These are phyloP conservation scores for Urocolius indicus DNA, from an alignment of 2,113 vertebrate genomes.

Conservation along the genomic window DNA sequence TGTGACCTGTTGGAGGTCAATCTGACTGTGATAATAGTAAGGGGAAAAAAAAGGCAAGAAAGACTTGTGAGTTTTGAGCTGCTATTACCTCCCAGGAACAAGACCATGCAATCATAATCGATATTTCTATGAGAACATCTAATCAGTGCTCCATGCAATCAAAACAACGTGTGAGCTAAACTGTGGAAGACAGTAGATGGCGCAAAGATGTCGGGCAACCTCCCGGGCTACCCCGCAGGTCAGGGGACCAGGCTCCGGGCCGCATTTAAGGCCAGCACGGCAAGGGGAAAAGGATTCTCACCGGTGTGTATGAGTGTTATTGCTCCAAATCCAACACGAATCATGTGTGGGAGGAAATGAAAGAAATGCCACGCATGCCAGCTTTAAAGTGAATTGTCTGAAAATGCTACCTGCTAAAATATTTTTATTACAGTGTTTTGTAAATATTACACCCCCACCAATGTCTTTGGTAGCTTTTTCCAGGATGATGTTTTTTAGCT, in stretches of 20 bases:
- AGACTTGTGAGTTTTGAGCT: not conserved
- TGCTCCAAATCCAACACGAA: not conserved
- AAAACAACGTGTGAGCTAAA: not conserved
- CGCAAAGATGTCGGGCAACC: not conserved
- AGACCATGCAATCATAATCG: not conserved
- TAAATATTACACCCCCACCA: not conserved
- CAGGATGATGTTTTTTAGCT: not conserved
- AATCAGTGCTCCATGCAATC: not conserved
- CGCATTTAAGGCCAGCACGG: not conserved
- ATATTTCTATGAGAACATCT: not conserved
- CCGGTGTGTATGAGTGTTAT: not conserved
- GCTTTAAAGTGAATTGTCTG: not conserved
- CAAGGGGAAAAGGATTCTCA: not conserved
- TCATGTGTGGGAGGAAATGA: not conserved
- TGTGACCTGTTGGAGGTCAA: not conserved
- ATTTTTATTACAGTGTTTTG: not conserved
- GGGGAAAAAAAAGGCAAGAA: not conserved
- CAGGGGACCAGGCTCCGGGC: not conserved
- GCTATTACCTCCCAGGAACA: not conserved
- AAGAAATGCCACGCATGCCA: not conserved
- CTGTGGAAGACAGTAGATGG: conserved; percentile 7
- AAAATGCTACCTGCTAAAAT: not conserved
- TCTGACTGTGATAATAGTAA: not conserved
- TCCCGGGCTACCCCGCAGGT: accelerated
- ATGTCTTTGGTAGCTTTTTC: not conserved